These are phyloP conservation scores for Scaptomyza reducta DNA, from an alignment of 2,888 invertebrate species.

Conservation along the genomic window DNA sequence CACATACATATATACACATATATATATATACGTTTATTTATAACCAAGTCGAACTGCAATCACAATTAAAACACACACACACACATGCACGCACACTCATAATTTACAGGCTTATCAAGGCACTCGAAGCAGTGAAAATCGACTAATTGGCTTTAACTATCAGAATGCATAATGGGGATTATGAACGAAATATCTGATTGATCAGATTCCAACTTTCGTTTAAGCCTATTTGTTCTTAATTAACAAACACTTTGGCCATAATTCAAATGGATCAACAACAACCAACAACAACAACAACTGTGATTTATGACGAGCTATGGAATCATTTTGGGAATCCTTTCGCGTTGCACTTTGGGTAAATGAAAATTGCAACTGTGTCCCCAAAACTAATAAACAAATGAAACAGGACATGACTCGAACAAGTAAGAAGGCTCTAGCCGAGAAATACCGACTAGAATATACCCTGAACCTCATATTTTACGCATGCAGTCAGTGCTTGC, in stretches of 20 bases:
- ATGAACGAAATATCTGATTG: no score
- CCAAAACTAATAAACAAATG: slow-evolving; percentile 68
- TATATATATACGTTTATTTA: slow-evolving; percentile 2
- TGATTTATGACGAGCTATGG: slow-evolving; percentile 8
- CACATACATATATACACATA: not conserved
- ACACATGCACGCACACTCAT: slow-evolving; percentile 10
- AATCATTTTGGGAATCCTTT: not conserved
- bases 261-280: slow-evolving; percentile 5
- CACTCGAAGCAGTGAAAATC: slow-evolving; percentile 1
- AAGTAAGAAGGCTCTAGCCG: slow-evolving; percentile 35
- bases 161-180: no score
- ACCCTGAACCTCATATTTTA: no score
- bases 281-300: slow-evolving; percentile 11
- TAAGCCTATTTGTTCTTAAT: slow-evolving; percentile 26
- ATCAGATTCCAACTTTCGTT: not conserved
- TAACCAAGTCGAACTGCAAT: slow-evolving; percentile 23
- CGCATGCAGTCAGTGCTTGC: no score
- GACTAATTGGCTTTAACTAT: not conserved
- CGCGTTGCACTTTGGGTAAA: slow-evolving; percentile 16
- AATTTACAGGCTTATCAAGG: slow-evolving; percentile 55
- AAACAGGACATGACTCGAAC: slow-evolving; percentile 24
- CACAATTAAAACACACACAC: slow-evolving; percentile 11
- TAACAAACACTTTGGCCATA: slow-evolving; percentile 26
- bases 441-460: no score
- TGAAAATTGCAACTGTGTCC: slow-evolving; percentile 56